Conservation (phyloP, 2,113 vertebrate species). For the Alethe diademata region DNA sequence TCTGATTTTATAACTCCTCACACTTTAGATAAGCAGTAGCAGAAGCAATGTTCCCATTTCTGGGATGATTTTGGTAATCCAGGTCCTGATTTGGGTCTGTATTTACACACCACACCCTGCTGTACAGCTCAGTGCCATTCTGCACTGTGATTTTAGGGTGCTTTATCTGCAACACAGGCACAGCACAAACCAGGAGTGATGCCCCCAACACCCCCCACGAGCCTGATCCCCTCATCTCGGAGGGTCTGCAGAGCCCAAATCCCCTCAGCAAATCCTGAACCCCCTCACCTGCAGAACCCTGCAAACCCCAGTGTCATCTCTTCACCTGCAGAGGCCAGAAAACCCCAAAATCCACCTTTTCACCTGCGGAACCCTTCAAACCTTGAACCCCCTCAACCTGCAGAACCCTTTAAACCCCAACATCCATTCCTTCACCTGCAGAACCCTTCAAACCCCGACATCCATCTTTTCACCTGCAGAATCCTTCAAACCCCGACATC, state of each 20-base stretch:
- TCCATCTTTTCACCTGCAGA: too few species aligned
- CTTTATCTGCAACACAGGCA: background rate
- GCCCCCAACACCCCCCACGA: fast-evolving
- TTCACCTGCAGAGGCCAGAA: background rate
- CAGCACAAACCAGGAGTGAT: background rate
- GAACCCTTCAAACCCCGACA: fast-evolving
- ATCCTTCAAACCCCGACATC: fast-evolving
- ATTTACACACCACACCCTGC: fast-evolving
- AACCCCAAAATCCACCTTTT: fast-evolving
- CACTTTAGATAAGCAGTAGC: background rate
- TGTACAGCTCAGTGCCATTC: fast-evolving
- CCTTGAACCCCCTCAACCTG: too few species aligned
- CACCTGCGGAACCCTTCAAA: background rate
- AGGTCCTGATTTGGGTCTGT: too few species aligned
- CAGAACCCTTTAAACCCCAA: too few species aligned
- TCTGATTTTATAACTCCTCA: background rate
- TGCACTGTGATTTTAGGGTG: background rate
- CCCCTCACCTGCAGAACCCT: background rate
- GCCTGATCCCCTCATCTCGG: too few species aligned
- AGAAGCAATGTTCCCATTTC: background rate
- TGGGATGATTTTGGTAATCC: background rate
- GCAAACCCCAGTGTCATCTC: too few species aligned
- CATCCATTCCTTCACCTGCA: background rate
- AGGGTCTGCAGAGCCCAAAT: background rate
- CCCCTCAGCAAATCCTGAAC: background rate